Percentiles rank a stretch among this genome's conserved stretches.
Conservation (phyloP, 2,797 vertebrate species). For the Clarias fuscus region DNA sequence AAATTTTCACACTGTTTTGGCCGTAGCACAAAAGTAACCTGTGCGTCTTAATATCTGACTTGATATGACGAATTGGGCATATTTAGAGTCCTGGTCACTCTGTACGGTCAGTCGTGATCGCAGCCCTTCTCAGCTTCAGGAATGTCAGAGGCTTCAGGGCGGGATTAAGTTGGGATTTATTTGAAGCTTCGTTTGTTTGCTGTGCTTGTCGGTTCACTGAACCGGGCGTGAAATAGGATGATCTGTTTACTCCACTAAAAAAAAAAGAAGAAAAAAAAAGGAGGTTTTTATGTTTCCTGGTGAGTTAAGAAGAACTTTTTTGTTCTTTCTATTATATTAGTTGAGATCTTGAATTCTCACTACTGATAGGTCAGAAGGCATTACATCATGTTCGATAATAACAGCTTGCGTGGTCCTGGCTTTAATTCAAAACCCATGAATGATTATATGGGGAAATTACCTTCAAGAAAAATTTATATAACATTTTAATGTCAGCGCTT, state of each 20-base stretch:
- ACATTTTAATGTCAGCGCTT: too few species aligned
- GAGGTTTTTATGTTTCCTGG: not conserved
- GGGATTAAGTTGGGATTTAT: slow-evolving; percentile 18
- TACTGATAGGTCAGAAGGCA: not conserved
- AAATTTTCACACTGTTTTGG: too few species aligned
- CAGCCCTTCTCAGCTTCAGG: not conserved
- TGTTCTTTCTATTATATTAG: too few species aligned
- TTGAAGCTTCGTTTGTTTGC: not conserved
- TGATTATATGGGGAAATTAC: too few species aligned
- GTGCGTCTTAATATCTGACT: too few species aligned
- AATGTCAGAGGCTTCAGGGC: slow-evolving; percentile 13
- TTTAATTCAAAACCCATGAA: not conserved
- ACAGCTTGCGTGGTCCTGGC: not conserved
- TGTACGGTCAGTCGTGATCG: not conserved
- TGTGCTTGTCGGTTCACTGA: not conserved
- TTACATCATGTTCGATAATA: not conserved
- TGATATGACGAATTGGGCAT: not conserved
- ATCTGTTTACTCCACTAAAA: not conserved
- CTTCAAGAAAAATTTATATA: too few species aligned
- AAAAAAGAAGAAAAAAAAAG: too few species aligned
- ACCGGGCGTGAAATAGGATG: not conserved
- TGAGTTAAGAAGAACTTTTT: too few species aligned
- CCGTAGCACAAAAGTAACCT: too few species aligned
- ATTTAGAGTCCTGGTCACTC: not conserved
- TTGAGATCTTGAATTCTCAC: not conserved